Base-by-base conservation (phyloP, 2,888 invertebrate genomes). In the Epsilonema sp. region DNA sequence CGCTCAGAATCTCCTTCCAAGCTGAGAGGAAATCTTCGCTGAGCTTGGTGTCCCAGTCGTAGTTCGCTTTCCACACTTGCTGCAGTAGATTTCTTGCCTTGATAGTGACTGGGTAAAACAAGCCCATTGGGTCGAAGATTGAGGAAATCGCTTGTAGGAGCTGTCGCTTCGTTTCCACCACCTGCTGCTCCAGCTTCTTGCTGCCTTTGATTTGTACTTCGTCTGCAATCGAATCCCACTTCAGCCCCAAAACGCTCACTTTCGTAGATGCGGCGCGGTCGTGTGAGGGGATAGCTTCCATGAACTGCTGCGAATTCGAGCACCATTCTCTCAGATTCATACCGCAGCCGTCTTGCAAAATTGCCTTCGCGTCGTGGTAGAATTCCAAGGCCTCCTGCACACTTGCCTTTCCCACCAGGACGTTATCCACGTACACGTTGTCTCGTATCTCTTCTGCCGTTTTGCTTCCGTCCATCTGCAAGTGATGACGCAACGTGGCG, bases 361-460 rank as follows among this genome's bases (percentile, higher is more conserved):
- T 16, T 11, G 31, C 31, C 31, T 31, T 31, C 8, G 26, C 37
- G 11, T 37, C 19, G 13, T 44, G n/a, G 36, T 36, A 20, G 16
- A 22, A 25, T 13, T 44, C 13, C 3, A 20, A 13, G 8, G n/a
- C 21, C 11, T 44, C 26, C 20, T 26, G 8, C 11, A 38, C n/a
- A 13, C 44, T n/a, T 4, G 16, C 37, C 16, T 37, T 37, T 23
- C 23, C 25, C 11, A 48, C 13, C 2, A 43, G 16, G 3, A 49
- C 37, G n/a, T 51, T 51, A 22, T 51, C 51, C 21, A 51, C 51
- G 23, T 51, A 51, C 8, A 44, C 13, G 22, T 49, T 49, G n/a
- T 23, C 19, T 2, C 25, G 40, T 19, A 51, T 19, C 23, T 47
- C 42, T 4, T 45, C 19, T 4, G 48, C 48, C 31, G 39, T 22